Evolutionary conservation across 1,140 invertebrate species (phyloP).

Genomic region (Nomia melanderi): DNA sequence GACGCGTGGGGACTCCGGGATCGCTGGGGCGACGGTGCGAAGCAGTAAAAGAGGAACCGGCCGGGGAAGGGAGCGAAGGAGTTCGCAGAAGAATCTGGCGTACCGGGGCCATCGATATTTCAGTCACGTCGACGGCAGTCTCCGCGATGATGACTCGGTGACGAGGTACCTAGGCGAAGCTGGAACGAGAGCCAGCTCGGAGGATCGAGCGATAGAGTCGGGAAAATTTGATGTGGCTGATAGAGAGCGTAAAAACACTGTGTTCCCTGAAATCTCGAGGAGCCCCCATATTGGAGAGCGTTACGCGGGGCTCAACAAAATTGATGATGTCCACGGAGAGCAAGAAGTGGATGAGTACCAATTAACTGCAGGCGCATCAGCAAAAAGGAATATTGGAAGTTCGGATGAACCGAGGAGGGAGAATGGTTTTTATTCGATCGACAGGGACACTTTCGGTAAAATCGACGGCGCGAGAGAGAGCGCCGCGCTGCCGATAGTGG

Average conservation of each 20-base stretch:
- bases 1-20: not conserved
- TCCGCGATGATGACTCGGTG: not conserved
- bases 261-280: not conserved
- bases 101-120: not conserved
- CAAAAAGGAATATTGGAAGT: no score
- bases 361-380: not conserved
- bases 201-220: not conserved
- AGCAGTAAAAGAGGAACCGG: not conserved
- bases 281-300: not conserved
- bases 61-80: no score
- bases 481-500: no score
- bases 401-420: not conserved
- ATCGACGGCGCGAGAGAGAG: no score
- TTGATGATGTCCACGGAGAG: not conserved
- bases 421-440: no score
- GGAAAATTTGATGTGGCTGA: no score
- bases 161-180: not conserved
- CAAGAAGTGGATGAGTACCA: not conserved
- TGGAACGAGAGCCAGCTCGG: no score
- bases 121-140: slow-evolving; percentile 4
- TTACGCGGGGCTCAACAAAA: not conserved
- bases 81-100: not conserved
- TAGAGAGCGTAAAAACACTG: not conserved
- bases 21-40: not conserved
- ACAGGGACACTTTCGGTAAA: no score